A percentile compares a stretch with the other conserved stretches of the same genome.
These are phyloP conservation scores for Laterallus jamaicensis DNA, from an alignment of 2,113 vertebrate species.

Conservation along the genomic window DNA sequence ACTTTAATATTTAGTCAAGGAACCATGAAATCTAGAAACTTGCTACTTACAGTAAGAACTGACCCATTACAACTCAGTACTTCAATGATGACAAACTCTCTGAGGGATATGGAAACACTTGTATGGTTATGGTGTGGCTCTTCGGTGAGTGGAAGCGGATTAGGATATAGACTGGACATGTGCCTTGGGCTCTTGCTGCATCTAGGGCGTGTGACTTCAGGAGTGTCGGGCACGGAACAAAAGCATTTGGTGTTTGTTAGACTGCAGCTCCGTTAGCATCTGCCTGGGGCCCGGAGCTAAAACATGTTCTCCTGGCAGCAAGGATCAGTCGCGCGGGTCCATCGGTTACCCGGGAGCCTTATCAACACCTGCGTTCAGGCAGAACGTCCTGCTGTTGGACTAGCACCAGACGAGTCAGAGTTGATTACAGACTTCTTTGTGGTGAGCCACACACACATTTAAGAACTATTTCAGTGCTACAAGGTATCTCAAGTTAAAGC, in stretches of 20 bases:
- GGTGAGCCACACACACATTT: neutral
- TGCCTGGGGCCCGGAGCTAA: rapidly evolving
- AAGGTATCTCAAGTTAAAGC: neutral
- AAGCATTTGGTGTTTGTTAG: neutral
- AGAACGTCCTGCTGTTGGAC: neutral
- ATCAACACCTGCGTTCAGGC: neutral
- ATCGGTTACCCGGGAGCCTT: rapidly evolving
- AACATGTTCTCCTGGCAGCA: neutral
- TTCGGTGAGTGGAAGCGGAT: neutral
- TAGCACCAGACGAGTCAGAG: neutral
- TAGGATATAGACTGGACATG: neutral
- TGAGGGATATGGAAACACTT: neutral
- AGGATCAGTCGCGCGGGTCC: neutral
- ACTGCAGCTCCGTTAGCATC: rapidly evolving
- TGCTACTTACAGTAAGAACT: slow-evolving; percentile 46
- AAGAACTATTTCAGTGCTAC: neutral
- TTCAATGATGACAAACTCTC: slow-evolving; percentile 7
- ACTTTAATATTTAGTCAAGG: slow-evolving; percentile 54
- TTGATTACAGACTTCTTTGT: neutral
- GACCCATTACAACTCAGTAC: slow-evolving; percentile 37
- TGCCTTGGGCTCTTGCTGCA: neutral
- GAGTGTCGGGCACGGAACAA: rapidly evolving
- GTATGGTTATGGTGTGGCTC: neutral
- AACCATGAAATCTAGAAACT: slow-evolving; percentile 40
- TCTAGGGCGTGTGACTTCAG: neutral